A percentile compares a stretch with the other conserved stretches of the same genome.
Conservation (phyloP, 1,140 invertebrate species). For the Sycophila sp. region DNA sequence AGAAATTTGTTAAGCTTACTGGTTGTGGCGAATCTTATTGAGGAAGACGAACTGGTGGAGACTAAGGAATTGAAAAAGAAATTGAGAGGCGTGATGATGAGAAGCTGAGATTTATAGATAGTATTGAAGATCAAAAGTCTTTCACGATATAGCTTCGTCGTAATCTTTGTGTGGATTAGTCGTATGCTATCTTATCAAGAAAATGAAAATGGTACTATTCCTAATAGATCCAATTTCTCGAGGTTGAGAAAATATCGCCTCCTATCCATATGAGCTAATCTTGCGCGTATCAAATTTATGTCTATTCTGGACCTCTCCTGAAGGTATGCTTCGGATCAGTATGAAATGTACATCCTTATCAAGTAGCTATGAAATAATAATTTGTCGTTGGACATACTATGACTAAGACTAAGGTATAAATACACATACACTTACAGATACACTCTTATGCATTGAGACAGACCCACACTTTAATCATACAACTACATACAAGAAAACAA, state of each 20-base stretch:
- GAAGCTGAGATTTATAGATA: constrained; percentile 21
- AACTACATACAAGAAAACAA: constrained; percentile 3
- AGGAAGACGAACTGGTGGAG: constrained; percentile 5
- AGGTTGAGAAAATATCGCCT: neutral
- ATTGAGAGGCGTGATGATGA: neutral
- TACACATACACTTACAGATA: neutral
- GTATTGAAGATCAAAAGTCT: constrained; percentile 5
- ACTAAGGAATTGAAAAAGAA: too few species aligned
- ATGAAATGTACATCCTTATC: constrained; percentile 15
- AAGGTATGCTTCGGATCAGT: constrained; percentile 25
- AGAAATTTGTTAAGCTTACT: constrained; percentile 4
- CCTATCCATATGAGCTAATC: constrained; percentile 19
- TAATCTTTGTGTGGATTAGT: constrained; percentile 33
- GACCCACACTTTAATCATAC: neutral
- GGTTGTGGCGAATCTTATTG: constrained; percentile 3
- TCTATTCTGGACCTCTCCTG: constrained; percentile 28
- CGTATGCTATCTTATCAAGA: constrained; percentile 21
- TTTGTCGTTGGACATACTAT: neutral
- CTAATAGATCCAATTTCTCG: constrained; percentile 20
- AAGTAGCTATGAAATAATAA: constrained; percentile 27
- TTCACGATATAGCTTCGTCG: constrained; percentile 7
- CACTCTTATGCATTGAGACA: neutral
- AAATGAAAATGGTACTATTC: constrained; percentile 4
- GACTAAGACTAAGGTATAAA: neutral
- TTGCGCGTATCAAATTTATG: constrained; percentile 34